Evolutionary conservation across 2,113 vertebrate species (phyloP).

Genomic region (Grammomys dolichurus): DNA sequence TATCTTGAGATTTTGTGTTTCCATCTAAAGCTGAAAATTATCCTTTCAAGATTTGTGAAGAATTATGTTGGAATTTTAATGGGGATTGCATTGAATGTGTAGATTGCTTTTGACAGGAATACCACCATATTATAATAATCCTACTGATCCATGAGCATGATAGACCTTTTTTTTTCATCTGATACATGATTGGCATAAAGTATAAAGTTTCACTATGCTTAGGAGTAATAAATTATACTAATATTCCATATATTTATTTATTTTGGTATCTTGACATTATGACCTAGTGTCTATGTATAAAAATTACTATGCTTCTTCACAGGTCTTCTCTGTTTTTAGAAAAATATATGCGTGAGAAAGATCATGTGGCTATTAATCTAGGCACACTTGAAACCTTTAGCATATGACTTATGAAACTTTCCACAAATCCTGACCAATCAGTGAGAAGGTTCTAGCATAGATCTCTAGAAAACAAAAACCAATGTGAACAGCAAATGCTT

Average conservation of each 20-base stretch:
- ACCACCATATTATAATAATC: too few species aligned
- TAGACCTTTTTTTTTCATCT: neutral
- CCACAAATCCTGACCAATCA: neutral
- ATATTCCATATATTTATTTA: neutral
- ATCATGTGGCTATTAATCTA: neutral
- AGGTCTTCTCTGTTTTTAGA: neutral
- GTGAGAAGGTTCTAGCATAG: neutral
- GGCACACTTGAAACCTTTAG: neutral
- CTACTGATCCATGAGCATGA: neutral
- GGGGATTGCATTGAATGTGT: neutral
- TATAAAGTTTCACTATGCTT: neutral
- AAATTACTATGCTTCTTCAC: neutral
- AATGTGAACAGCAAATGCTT: neutral
- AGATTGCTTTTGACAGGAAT: neutral
- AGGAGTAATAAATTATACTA: neutral
- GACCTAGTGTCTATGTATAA: neutral
- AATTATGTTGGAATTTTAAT: neutral
- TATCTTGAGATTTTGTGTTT: neutral
- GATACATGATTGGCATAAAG: neutral
- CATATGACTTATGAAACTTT: neutral
- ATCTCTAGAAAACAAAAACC: neutral
- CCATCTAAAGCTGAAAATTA: neutral
- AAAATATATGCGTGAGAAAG: neutral
- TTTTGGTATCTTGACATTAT: neutral
- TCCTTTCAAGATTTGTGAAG: neutral